phyloP scores from a whole-genome alignment of 2,797 vertebrate genomes.

The Nannoperca australis region DNA sequence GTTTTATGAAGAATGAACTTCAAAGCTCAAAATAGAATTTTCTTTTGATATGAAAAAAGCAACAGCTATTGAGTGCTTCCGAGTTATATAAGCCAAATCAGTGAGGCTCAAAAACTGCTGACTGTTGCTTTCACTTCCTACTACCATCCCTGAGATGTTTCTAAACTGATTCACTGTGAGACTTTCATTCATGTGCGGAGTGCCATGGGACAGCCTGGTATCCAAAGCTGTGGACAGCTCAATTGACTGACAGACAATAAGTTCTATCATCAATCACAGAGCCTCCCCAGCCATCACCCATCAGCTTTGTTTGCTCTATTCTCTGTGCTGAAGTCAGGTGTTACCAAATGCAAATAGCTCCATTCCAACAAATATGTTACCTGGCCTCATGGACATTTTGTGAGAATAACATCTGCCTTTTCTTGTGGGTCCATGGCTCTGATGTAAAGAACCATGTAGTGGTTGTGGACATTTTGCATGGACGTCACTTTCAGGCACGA shows the following conservation, averaged over 20 bases:
- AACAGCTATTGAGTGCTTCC: background rate
- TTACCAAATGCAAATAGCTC: slow-evolving; percentile 35
- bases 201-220: slow-evolving; percentile 35
- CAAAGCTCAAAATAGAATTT: background rate
- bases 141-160: slow-evolving; percentile 20
- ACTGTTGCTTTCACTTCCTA: slow-evolving; percentile 28
- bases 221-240: slow-evolving; percentile 41
- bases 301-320: slow-evolving; percentile 40
- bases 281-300: slow-evolving; percentile 35
- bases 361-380: slow-evolving; percentile 42
- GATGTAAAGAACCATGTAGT: background rate
- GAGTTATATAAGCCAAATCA: background rate
- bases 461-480: background rate
- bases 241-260: slow-evolving; percentile 71
- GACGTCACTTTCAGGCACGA: background rate
- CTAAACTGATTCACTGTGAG: slow-evolving; percentile 40
- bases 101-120: slow-evolving; percentile 43
- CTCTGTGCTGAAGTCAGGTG: slow-evolving; percentile 15
- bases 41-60: background rate
- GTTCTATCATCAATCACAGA: slow-evolving; percentile 50
- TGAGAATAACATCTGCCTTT: slow-evolving; percentile 2
- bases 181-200: slow-evolving; percentile 41
- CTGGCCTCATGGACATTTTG: background rate
- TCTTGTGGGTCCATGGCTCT: background rate
- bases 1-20: background rate